Base-by-base conservation (phyloP, 2,888 invertebrate genomes). In the Limnephilus auricula region DNA sequence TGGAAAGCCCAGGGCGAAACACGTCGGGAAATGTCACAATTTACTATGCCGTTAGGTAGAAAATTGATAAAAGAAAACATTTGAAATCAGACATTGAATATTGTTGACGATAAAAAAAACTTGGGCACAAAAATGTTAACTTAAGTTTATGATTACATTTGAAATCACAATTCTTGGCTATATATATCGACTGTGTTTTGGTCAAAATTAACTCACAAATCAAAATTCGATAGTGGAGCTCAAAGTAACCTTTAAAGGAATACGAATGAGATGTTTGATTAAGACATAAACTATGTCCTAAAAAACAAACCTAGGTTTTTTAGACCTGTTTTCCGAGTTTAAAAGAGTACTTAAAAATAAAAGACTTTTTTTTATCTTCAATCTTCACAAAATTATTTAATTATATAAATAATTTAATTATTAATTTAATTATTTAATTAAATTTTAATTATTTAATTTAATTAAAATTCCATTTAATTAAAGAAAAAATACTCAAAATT, bases 11-110 rank as follows among this genome's bases (percentile, higher is more conserved):
- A 2, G 40, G 40, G 89, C 50, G 30, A 31, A 80, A 89, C 89
- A 89, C 79, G 80, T 78, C 87, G 32, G 18, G 32, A 85, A 85
- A 85, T 85, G 85, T 85, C 85, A 85, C 85, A 85, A 65, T 85
- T 88, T 88, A 78, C 31, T 78, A 65, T 78, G 37, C 78, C 87
- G 78, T 88, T 88, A 88, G 31, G 87, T 88, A 32, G 34, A 32
- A 88, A 78, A 88, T 88, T 31, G 85, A 85, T 85, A 82, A 32
- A 34, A 37, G 32, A 82, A 82, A 82, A 82, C 65, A 65, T 65
- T 65, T 65, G 65, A 65, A 65, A 65, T 65, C 65, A 65, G 65
- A n/a, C 65, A 65, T 65, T 65, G 65, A 65, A 65, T 65, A 65
- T 65, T 65, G 65, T n/a, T n/a, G 65, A n/a, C 25, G 65, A 65